Percentiles rank a stretch among this genome's conserved stretches.
Evolutionary conservation across 2,888 invertebrate species (phyloP).

Genomic region (Acanthosepion esculentum): DNA sequence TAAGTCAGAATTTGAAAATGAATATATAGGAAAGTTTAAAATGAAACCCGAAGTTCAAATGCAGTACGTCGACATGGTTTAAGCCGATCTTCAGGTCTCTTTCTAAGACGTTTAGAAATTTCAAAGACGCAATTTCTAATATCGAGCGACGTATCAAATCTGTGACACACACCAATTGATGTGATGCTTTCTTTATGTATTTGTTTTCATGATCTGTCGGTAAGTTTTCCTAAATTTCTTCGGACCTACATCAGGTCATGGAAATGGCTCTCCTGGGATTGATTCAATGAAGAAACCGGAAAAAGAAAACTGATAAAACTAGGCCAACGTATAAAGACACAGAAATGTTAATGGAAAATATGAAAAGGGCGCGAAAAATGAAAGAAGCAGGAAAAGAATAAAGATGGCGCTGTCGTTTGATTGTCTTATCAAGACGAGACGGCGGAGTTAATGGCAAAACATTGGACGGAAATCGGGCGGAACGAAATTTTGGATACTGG

Average conservation of each 20-base stretch:
- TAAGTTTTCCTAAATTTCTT: background rate
- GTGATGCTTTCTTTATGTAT: background rate
- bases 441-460: conserved; percentile 33
- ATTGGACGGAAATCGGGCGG: conserved; percentile 33
- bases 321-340: background rate
- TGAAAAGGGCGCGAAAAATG: conserved; percentile 25
- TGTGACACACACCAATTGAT: background rate
- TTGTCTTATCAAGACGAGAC: conserved; percentile 33
- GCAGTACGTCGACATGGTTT: too few relatives aligned
- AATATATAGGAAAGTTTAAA: too few relatives aligned
- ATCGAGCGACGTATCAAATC: background rate
- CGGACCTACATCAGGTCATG: background rate
- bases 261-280: background rate
- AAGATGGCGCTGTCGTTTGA: background rate
- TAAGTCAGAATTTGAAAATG: too few relatives aligned
- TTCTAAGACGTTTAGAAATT: background rate
- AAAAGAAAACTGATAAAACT: conserved; percentile 7
- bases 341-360: conserved; percentile 33
- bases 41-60: too few relatives aligned
- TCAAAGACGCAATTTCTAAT: background rate
- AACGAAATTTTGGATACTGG: background rate
- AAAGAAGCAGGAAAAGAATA: conserved; percentile 25
- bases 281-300: background rate
- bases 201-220: background rate
- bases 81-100: too few relatives aligned